Base-by-base conservation (phyloP, 2,888 invertebrate species). In the Eurois occulta region DNA sequence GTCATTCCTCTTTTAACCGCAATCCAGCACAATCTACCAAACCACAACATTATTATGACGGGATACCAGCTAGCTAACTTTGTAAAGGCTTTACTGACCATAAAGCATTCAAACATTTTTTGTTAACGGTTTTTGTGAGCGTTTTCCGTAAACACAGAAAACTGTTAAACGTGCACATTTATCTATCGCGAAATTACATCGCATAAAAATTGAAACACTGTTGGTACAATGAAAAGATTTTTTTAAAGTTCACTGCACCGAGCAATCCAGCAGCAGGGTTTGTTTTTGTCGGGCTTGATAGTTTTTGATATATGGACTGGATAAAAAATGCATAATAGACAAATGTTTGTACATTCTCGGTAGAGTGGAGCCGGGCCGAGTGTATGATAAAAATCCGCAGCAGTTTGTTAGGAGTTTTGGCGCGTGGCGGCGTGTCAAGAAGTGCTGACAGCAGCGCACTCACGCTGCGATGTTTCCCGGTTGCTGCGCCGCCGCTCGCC, bases 251-350 rank as follows among this genome's bases (percentile, higher is more conserved):
- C 91, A 92, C 90, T 91, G 91, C 91, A 88, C 88, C 87, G 86
- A 90, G 91, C 91, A 91, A 92, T 91, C 87, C 91, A 91, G 87
- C 91, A 87, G 90, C 89, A 90, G 91, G 88, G 92, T 94, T 93
- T 93, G 92, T 92, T 93, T 92, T 92, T 92, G 92, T 92, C 90
- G 87, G 89, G 84, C 87, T 81, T 89, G 89, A 91, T 92, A 92
- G 92, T 93, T 94, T 94, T 93, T 94, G 92, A 94, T 92, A 92
- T 92, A 93, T 91, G 91, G 91, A 88, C 89, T 87, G 90, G 87
- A 91, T 91, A 91, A 92, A 93, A 93, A 92, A 92, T 91, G 91
- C 91, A 92, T 92, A 92, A 91, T 91, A 91, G 90, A 91, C 90
- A 93, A 93, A 93, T 94, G 93, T 94, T 93, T 93, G 91, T 89